Conservation (phyloP, 2,113 vertebrate species). For the Serinus canaria region DNA sequence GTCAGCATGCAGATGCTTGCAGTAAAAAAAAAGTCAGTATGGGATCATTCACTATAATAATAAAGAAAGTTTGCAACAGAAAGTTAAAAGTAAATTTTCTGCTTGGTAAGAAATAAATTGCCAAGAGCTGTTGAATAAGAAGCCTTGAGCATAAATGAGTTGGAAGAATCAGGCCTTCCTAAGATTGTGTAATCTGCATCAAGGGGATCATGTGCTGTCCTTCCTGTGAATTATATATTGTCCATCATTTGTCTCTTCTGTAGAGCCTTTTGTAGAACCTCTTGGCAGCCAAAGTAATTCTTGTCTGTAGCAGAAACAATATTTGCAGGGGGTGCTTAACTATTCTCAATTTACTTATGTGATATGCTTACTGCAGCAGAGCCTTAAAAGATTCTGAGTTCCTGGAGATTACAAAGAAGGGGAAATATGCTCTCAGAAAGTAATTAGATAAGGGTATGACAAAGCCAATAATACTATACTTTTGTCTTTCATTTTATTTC, state of each 20-base stretch:
- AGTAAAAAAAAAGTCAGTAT: background rate
- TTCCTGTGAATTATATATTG: background rate
- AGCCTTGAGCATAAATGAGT: background rate
- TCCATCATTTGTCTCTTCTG: background rate
- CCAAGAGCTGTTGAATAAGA: background rate
- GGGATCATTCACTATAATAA: background rate
- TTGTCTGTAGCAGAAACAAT: background rate
- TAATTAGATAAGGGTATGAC: background rate
- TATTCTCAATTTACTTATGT: background rate
- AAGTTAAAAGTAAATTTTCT: background rate
- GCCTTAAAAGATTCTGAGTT: background rate
- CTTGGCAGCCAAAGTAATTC: background rate
- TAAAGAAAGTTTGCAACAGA: background rate
- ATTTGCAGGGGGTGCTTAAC: background rate
- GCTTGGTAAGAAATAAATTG: background rate
- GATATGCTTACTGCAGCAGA: background rate
- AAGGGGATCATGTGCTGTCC: background rate
- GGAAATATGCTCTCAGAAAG: background rate
- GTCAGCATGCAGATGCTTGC: rapidly evolving
- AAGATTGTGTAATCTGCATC: background rate
- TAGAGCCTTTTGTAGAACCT: background rate
- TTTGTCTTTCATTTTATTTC: background rate
- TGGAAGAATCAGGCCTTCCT: background rate
- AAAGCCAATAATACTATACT: background rate
- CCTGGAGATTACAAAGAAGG: background rate